A percentile compares a stretch with the other conserved stretches of the same genome.
phyloP scores from a whole-genome alignment of 2,888 invertebrate genomes.

The Alviniconcha strummeri region DNA sequence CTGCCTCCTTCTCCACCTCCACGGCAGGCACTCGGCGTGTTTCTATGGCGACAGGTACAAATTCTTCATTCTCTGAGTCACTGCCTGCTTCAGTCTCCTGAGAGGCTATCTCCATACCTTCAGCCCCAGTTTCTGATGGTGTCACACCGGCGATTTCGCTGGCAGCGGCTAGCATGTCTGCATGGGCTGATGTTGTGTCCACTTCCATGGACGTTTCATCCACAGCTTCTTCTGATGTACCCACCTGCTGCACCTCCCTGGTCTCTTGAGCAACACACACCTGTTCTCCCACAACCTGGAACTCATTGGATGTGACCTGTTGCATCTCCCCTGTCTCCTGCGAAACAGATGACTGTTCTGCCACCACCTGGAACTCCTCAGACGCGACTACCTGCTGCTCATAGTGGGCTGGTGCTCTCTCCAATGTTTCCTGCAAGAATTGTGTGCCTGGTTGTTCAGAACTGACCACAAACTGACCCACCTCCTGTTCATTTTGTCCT shows the following conservation, averaged over 20 bases:
- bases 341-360: slow-evolving; percentile 1
- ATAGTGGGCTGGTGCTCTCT: background rate
- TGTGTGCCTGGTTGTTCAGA: background rate
- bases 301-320: background rate
- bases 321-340: background rate
- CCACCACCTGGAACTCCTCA: slow-evolving; percentile 4
- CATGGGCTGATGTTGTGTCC: background rate
- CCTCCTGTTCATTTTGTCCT: background rate
- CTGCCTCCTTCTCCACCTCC: slow-evolving; percentile 32
- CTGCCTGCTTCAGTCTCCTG: slow-evolving; percentile 33
- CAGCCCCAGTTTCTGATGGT: background rate
- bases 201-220: background rate
- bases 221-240: slow-evolving; percentile 16
- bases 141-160: slow-evolving; percentile 30
- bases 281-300: slow-evolving; percentile 7
- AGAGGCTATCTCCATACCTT: slow-evolving; percentile 32
- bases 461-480: background rate
- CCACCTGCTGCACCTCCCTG: slow-evolving; percentile 4
- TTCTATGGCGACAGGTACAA: slow-evolving; percentile 42
- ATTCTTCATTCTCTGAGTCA: slow-evolving; percentile 37
- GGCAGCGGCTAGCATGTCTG: slow-evolving; percentile 25
- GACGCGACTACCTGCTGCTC: slow-evolving; percentile 9
- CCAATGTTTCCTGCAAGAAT: background rate
- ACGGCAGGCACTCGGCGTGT: slow-evolving; percentile 35
- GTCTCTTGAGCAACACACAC: background rate